Percentiles rank a stretch among this genome's conserved stretches.
Evolutionary conservation across 2,797 vertebrate species (phyloP).

Genomic region (Perodicticus potto): DNA sequence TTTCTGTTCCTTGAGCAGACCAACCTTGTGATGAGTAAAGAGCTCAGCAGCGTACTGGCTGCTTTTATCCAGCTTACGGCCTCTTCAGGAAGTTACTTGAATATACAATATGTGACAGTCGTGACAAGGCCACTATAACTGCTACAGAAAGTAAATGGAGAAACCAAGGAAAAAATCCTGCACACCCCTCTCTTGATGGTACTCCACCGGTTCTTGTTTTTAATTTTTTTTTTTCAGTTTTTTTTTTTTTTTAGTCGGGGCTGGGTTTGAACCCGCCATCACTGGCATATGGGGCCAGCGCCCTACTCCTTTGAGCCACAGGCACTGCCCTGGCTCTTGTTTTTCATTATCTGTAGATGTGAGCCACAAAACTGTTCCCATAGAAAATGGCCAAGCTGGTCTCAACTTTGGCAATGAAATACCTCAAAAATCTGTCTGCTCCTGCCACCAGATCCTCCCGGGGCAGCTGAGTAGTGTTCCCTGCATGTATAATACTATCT

Average conservation of each 20-base stretch:
- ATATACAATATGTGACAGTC: too few relatives aligned
- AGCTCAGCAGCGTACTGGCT: background rate
- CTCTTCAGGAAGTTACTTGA: slow-evolving; percentile 5
- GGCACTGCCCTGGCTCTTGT: background rate
- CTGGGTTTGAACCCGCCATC: too few relatives aligned
- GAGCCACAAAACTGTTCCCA: background rate
- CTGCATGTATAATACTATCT: background rate
- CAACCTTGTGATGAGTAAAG: background rate
- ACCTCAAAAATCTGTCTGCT: background rate
- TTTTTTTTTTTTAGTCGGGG: too few relatives aligned
- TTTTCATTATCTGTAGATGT: background rate
- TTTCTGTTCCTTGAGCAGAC: background rate
- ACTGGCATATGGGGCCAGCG: too few relatives aligned
- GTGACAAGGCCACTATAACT: background rate
- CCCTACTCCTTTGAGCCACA: too few relatives aligned
- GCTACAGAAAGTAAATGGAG: background rate
- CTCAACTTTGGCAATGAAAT: background rate
- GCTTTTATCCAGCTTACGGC: background rate
- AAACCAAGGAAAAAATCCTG: background rate
- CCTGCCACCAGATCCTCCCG: background rate
- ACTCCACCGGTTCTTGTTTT: background rate
- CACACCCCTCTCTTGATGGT: fast-evolving
- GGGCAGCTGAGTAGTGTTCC: background rate
- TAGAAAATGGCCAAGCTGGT: background rate
- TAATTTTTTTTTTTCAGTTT: too few relatives aligned